Percentiles rank a stretch among this genome's conserved stretches.
Evolutionary conservation across 2,797 vertebrate genomes (phyloP).

Genomic region (Fistularia tabacaria): DNA sequence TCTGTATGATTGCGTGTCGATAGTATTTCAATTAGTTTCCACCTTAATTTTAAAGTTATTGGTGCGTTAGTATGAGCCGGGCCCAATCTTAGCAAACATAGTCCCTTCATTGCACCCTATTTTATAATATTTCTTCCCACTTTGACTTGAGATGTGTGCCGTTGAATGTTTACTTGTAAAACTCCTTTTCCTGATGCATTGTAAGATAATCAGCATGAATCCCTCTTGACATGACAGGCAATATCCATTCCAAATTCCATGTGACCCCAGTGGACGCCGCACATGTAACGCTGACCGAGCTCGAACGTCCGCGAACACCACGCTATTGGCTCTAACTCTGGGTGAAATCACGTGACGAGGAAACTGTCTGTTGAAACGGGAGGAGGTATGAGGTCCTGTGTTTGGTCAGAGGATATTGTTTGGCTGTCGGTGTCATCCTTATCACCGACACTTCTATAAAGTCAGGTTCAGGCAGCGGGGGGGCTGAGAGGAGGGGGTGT

Average conservation of each 20-base stretch:
- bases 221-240: too few species aligned
- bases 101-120: too few species aligned
- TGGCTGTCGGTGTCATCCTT: slow-evolving; percentile 42
- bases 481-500: slow-evolving; percentile 9
- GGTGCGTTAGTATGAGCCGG: too few species aligned
- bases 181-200: too few species aligned
- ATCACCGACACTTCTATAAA: slow-evolving; percentile 43
- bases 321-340: slow-evolving; percentile 1
- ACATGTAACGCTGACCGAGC: not conserved
- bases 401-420: slow-evolving; percentile 40
- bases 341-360: not conserved
- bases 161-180: too few species aligned
- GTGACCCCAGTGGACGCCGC: not conserved
- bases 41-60: too few species aligned
- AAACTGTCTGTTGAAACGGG: slow-evolving; percentile 27
- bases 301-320: slow-evolving; percentile 8
- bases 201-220: too few species aligned
- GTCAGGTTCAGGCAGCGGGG: slow-evolving; percentile 1
- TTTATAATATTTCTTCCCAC: too few species aligned
- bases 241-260: not conserved
- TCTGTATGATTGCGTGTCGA: too few species aligned
- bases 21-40: too few species aligned
- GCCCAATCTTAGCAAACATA: too few species aligned
- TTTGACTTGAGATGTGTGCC: too few species aligned
- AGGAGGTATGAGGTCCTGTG: slow-evolving; percentile 25